These are phyloP conservation scores for Sebastes hopkinsi DNA, from an alignment of 2,797 vertebrate species.

Conservation along the genomic window DNA sequence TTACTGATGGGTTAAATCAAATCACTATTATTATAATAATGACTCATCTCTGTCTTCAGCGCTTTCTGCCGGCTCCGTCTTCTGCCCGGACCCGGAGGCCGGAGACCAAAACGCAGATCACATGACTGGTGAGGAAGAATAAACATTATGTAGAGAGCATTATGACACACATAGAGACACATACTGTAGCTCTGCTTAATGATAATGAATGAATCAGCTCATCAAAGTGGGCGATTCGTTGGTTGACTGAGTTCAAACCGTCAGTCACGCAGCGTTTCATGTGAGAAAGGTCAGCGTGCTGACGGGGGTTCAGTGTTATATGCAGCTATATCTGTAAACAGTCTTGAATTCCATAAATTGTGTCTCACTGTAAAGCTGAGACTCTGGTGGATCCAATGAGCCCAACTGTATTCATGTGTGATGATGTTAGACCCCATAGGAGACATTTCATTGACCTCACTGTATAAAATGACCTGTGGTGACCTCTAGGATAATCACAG, in stretches of 20 bases:
- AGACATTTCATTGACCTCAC: too few relatives aligned
- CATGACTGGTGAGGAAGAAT: constrained; percentile 60
- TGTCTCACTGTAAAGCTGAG: too few relatives aligned
- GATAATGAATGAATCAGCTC: background rate
- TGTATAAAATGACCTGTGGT: too few relatives aligned
- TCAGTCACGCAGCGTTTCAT: background rate
- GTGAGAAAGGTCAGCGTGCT: background rate
- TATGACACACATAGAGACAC: background rate
- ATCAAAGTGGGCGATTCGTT: background rate
- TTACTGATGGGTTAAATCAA: background rate
- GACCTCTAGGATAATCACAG: too few relatives aligned
- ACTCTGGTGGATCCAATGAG: too few relatives aligned
- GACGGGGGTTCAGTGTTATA: background rate
- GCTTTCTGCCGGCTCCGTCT: constrained; percentile 29
- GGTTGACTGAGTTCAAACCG: background rate
- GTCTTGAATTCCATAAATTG: too few relatives aligned
- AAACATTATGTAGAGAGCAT: background rate
- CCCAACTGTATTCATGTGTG: too few relatives aligned
- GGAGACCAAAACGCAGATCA: constrained; percentile 28
- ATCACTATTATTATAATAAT: background rate
- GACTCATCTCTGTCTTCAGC: constrained; percentile 36
- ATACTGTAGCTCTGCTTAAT: background rate
- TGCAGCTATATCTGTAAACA: background rate
- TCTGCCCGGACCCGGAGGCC: constrained; percentile 67
- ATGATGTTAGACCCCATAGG: too few relatives aligned